Evolutionary conservation across 2,888 invertebrate genomes (phyloP).

Genomic region (Chrysina gloriosa): DNA sequence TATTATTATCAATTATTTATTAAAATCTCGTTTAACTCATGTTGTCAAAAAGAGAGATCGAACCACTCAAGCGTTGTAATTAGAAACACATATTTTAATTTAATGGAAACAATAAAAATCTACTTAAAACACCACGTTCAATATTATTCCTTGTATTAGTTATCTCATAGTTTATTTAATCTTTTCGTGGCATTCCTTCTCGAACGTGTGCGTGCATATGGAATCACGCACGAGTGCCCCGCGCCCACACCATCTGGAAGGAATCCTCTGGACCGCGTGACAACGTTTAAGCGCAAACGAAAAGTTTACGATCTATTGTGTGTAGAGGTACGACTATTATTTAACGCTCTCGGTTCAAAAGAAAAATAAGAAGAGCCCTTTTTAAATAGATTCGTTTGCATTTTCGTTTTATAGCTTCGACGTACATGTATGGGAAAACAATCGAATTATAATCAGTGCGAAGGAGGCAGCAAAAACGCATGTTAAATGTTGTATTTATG

Average conservation of each 20-base stretch:
- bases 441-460: background rate
- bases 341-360: background rate
- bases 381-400: conserved; percentile 5
- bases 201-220: background rate
- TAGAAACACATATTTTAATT: too few species aligned
- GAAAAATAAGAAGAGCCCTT: background rate
- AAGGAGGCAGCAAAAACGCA: too few species aligned
- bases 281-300: conserved; percentile 14
- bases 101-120: too few species aligned
- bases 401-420: conserved; percentile 9
- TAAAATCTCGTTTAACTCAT: too few species aligned
- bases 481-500: background rate
- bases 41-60: too few species aligned
- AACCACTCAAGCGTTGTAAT: too few species aligned
- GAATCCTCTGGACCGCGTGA: conserved; percentile 10
- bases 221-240: conserved; percentile 7
- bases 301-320: conserved; percentile 32
- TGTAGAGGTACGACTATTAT: background rate
- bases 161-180: conserved; percentile 17
- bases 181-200: background rate
- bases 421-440: background rate
- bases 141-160: too few species aligned
- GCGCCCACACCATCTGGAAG: conserved; percentile 12
- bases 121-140: too few species aligned
- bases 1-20: too few species aligned